These are phyloP conservation scores for Cylloceria caligata DNA, from an alignment of 2,888 invertebrate species.

Conservation along the genomic window DNA sequence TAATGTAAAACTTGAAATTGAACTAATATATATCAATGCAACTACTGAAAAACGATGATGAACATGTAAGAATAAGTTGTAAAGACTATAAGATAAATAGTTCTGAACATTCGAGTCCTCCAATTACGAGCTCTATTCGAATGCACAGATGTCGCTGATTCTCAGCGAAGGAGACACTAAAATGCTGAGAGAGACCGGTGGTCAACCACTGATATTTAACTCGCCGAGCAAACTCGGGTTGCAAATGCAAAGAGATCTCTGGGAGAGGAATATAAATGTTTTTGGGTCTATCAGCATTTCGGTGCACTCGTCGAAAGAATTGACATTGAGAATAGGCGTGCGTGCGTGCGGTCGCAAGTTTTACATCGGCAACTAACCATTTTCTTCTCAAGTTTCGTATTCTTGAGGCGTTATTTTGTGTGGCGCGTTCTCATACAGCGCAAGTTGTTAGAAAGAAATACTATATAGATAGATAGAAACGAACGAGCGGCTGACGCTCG, in stretches of 20 bases:
- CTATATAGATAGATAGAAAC: constrained; percentile 3
- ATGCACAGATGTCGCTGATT: background rate
- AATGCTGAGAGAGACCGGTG: background rate
- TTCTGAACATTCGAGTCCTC: background rate
- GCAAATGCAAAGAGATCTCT: constrained; percentile 16
- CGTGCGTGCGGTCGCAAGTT: background rate
- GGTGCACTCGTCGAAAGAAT: too few relatives aligned
- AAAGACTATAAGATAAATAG: background rate
- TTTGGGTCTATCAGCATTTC: constrained; percentile 41
- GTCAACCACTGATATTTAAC: background rate
- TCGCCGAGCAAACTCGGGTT: constrained; percentile 34
- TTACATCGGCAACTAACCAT: constrained; percentile 7
- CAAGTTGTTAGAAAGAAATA: constrained; percentile 35
- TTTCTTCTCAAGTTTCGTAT: constrained; percentile 38
- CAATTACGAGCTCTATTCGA: background rate
- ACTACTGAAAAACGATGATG: background rate
- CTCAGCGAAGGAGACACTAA: background rate
- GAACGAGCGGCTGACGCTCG: constrained; percentile 9
- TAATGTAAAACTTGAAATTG: too few relatives aligned
- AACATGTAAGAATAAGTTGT: background rate
- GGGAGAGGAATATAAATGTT: constrained; percentile 62
- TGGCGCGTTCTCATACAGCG: constrained; percentile 32
- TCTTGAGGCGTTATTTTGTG: constrained; percentile 9
- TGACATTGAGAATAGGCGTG: background rate
- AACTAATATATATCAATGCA: too few relatives aligned